Base-by-base conservation (phyloP, 2,113 vertebrate genomes). In the Dolichotis patagonum region DNA sequence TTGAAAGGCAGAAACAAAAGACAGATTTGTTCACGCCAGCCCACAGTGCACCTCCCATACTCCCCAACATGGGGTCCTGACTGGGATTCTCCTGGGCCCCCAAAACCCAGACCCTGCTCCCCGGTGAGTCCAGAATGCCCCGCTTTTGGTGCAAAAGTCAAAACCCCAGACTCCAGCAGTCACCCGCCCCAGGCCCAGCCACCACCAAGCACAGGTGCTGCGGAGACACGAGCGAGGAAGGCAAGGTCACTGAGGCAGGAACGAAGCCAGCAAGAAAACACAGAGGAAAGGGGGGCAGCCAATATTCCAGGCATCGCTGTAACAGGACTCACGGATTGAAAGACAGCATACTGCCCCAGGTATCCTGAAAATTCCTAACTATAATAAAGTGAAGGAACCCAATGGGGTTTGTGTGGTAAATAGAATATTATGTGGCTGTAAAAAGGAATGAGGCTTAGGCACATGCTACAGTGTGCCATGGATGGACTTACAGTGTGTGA, bases 261-360 rank as follows among this genome's bases (percentile, higher is more conserved):
- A 22, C 43, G 7, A 49, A 28, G 12, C 28, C 30, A 11, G 30
- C 71, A 16, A 69, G 63, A 4, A 43, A 73, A 49, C n/a, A 5
- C 17, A 73, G 77, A 35, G 35, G 14, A 17, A 4, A 0, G n/a
- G 1, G 1, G 1, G 1, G 10, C 41, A 1, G 8, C 13, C 11
- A 0, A 0, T 13, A 7, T 1, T 3, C 6, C 30, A 58, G 35
- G 26, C 0, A 0, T 14, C 43, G 1, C 58, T 17, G 6, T 1
- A 9, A 38, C n/a, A 41, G 9, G 30, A 17, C 35, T 43, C 11
- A 5, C 1, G 20, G 2, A 2, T 32, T 60, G 62, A 65, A 80
- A 83, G 77, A 32, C 3, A n/a, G 32, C 11, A 3, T 16, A 24
- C 28, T 12, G 30, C 0, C 3, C 52, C 5, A 32, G 30, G 7